Evolutionary conservation across 2,113 vertebrate genomes (phyloP), one percentile per base, ranked within the genome.

Genomic region (Zapornia atra): DNA sequence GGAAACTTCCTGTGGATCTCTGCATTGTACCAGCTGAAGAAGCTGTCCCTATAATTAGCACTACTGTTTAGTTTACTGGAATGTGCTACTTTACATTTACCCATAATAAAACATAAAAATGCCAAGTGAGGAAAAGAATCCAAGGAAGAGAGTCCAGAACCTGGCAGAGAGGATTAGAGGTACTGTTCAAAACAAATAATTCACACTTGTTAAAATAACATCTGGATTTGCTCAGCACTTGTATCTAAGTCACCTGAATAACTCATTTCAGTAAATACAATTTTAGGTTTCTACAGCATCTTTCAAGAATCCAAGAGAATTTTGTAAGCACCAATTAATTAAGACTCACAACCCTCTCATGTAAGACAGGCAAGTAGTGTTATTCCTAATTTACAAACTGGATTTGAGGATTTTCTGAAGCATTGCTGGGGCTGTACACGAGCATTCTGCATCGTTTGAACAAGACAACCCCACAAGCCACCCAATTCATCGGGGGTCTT

Each of bases 231-330:
- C 61, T 92, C 70, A 91, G 61, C 24, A 51, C 54, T 64, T 89
- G 31, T 40, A 51, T 28, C 24, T 56, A 59, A 70, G 38, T 90
- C 64, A 95, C 81, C 76, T 70, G 59, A 83, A 68, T 56, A 61
- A 77, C 61, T 82, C 31, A 77, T 76, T 86, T 82, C 53, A 64
- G 64, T 72, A 72, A 95, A 82, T 51, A 82, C 4, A 5, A 82
- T 22, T 80, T 83, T 34, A 71, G 53, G 78, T 81, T 91, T 96
- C 77, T 88, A 73, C 33, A 76, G n/a, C 42, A 79, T 50, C 65
- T 96, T 80, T 75, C 82, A 92, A 75, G 63, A 72, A 92, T 84
- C 54, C 24, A 59, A 69, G 44, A 91, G 50, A 78, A 95, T 92
- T 88, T 77, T 64, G 85, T 54, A 90, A 92, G 38, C 51, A 91